Evolutionary conservation across 2,797 vertebrate species (phyloP).

Genomic region (Simalia tracyae): DNA sequence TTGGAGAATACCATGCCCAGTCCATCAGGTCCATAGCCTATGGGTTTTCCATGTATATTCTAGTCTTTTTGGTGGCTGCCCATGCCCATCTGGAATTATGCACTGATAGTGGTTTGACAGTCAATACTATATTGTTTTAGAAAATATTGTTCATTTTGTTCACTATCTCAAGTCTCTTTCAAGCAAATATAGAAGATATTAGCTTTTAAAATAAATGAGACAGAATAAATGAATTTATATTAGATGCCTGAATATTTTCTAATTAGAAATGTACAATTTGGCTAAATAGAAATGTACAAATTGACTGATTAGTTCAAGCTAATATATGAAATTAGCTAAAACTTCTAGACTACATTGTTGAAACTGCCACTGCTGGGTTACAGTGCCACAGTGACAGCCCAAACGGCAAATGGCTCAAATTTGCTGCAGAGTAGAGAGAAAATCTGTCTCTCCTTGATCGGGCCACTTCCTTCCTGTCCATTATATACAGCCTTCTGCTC

Average conservation of each 20-base stretch:
- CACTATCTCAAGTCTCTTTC: background rate
- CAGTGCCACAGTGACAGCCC: background rate
- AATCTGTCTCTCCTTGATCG: background rate
- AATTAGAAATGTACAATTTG: background rate
- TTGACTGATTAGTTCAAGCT: background rate
- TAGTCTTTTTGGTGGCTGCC: background rate
- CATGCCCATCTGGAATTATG: background rate
- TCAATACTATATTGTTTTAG: background rate
- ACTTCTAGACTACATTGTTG: background rate
- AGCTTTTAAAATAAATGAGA: background rate
- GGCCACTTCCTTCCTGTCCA: background rate
- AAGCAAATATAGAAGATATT: background rate
- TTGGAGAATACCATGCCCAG: too few relatives aligned
- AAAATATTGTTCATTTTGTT: background rate
- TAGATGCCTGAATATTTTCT: background rate
- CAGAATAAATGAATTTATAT: background rate
- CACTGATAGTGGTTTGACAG: background rate
- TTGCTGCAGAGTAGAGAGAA: background rate
- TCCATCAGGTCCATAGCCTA: background rate
- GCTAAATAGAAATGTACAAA: too few relatives aligned
- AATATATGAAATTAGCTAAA: background rate
- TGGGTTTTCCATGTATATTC: background rate
- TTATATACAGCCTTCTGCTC: background rate
- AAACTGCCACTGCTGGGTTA: background rate
- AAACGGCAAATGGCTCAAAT: background rate